Evolutionary conservation across 2,888 invertebrate genomes (phyloP), one percentile per base, ranked within the genome.

Genomic region (Hermaeophaga mercurialis): DNA sequence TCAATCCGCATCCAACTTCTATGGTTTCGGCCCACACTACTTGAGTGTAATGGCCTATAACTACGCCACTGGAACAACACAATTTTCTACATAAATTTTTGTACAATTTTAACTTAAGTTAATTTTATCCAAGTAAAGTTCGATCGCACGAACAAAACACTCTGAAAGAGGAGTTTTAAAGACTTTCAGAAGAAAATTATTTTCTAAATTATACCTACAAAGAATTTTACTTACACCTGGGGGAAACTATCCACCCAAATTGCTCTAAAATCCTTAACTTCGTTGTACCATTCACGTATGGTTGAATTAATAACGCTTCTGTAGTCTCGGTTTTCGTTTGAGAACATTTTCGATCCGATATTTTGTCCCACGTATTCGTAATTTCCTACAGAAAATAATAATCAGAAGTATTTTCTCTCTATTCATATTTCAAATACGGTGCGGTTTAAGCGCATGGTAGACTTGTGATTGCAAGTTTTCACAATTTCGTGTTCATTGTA

Each of bases 21-120:
- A 66, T 57, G 1, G 72, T 69, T n/a, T 70, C 66, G 4, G 48
- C 48, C 48, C 48, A 48, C 3, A 26, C 48, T 12, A 48, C 8
- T 39, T 48, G 48, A 8, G 48, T 17, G 12, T 39, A 48, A 19
- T n/a, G 33, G 5, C 31, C 33, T 1, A 46, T 12, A 2, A 14
- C 17, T n/a, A 70, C 66, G 58, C 65, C 44, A 31, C 33, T 45
- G 8, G 14, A 33, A 45, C 3, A 22, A 22, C 6, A 22, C 22
- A 22, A 22, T 22, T 22, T 22, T 22, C 6, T 22, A 3, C n/a
- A n/a, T n/a, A n/a, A n/a, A n/a, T n/a, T n/a, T n/a, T n/a, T n/a
- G n/a, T n/a, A n/a, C n/a, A n/a, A n/a, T n/a, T 8, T n/a, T 33
- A n/a, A 5, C n/a, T n/a, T n/a, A n/a, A n/a, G n/a, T n/a, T n/a